Evolutionary conservation across 53 echinoderm and acorn worm genomes (phyloP).

Genomic region (Patiria pectinifera): DNA sequence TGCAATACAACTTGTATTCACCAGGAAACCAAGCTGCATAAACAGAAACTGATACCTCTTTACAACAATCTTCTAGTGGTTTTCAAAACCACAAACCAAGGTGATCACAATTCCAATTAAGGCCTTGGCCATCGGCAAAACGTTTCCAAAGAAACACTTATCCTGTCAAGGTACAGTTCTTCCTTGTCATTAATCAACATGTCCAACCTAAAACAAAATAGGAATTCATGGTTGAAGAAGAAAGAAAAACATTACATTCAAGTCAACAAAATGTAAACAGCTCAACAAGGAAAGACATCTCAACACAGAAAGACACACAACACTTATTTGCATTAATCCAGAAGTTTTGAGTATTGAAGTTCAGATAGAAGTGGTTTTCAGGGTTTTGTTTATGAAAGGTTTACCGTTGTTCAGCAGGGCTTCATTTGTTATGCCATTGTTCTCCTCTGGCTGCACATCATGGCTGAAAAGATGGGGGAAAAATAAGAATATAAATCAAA

Average conservation of each 20-base stretch:
- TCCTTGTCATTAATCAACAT: no score
- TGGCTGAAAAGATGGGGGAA: neutral
- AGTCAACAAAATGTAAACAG: no score
- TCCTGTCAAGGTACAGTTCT: no score
- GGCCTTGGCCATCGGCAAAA: neutral
- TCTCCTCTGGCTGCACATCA: neutral
- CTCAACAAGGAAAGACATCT: no score
- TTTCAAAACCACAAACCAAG: neutral
- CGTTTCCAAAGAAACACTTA: neutral
- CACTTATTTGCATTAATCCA: no score
- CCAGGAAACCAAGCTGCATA: neutral
- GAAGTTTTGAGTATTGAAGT: no score
- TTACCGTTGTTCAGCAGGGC: neutral
- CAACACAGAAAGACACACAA: no score
- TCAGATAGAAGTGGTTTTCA: neutral
- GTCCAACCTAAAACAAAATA: no score
- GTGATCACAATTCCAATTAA: neutral
- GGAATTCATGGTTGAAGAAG: no score
- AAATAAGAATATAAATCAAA: neutral
- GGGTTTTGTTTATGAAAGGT: neutral
- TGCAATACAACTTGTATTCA: neutral
- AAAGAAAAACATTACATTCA: no score
- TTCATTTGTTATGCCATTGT: neutral
- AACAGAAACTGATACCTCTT: neutral
- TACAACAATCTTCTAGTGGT: neutral